Base-by-base conservation (phyloP, 1,140 invertebrate genomes). In the Drosophila albomicans region DNA sequence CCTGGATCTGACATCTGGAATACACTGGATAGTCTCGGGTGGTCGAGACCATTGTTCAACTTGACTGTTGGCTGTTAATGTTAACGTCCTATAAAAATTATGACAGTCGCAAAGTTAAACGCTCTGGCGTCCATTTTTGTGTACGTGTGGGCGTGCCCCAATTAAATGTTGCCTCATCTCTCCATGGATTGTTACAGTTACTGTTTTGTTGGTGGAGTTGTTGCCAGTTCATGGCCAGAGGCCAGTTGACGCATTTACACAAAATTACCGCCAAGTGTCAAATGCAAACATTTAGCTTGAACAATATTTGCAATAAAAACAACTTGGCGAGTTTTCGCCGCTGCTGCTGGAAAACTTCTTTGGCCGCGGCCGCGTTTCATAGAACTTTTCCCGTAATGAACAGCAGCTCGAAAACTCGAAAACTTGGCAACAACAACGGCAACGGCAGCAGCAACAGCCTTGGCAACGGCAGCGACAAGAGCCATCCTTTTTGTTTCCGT, bases 191-290 rank as follows among this genome's bases (percentile, higher is more conserved):
- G 5, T 41, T 28, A n/a, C 13, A 62, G 38, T n/a, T 38, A 3
- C 8, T 13, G 8, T 11, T 46, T 15, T 38, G 10, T n/a, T 56
- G 52, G 15, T 56, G 52, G 15, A 41, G 32, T 41, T 41, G 54
- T 41, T 57, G 54, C n/a, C 35, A 38, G 32, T 51, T 49, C 59
- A 51, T 73, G 77, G 72, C 78, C 84, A 63, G 69, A 32, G 69
- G 79, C 73, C 84, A 79, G 69, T 88, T 88, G 84, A 82, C 82
- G 82, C 84, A 87, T 87, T 87, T 87, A 82, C 84, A 87, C 85
- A 81, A 89, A 88, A 88, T 88, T 84, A 89, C 85, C 85, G 71
- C 75, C 81, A 89, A 88, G 85, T 88, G 85, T 88, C 85, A 88
- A 88, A 88, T 85, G 85, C 85, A 88, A 88, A 89, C 85, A 89